Evolutionary conservation across 2,888 invertebrate species (phyloP).

Genomic region (Nymphalis c-album): DNA sequence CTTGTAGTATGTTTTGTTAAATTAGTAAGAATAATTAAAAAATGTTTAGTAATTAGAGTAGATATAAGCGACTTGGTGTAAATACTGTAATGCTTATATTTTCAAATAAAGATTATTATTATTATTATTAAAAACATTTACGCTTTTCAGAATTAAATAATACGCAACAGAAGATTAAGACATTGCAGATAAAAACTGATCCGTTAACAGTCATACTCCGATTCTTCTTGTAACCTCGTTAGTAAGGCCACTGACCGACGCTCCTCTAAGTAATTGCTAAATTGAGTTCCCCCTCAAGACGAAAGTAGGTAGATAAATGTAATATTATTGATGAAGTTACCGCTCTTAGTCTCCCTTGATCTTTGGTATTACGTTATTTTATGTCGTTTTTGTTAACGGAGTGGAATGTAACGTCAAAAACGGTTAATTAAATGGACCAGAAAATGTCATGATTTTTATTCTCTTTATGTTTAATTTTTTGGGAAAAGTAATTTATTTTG

Average conservation of each 20-base stretch:
- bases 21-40: too few relatives aligned
- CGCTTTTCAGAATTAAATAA: not conserved
- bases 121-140: too few relatives aligned
- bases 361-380: conserved; percentile 21
- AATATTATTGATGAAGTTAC: conserved; percentile 63
- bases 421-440: conserved; percentile 24
- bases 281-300: conserved; percentile 59
- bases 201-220: conserved; percentile 23
- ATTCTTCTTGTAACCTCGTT: conserved; percentile 29
- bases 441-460: conserved; percentile 17
- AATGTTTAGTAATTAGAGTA: too few relatives aligned
- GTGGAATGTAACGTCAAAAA: conserved; percentile 24
- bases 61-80: too few relatives aligned
- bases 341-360: conserved; percentile 30
- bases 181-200: conserved; percentile 12
- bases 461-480: conserved; percentile 9
- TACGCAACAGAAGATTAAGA: not conserved
- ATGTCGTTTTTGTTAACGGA: conserved; percentile 14
- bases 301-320: conserved; percentile 53
- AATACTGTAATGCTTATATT: too few relatives aligned
- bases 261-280: conserved; percentile 59
- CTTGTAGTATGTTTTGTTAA: too few relatives aligned
- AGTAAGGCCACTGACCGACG: conserved; percentile 34
- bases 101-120: too few relatives aligned
- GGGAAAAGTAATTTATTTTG: conserved; percentile 11